Base-by-base conservation (phyloP, 2,888 invertebrate species). In the Leucophenga montana region DNA sequence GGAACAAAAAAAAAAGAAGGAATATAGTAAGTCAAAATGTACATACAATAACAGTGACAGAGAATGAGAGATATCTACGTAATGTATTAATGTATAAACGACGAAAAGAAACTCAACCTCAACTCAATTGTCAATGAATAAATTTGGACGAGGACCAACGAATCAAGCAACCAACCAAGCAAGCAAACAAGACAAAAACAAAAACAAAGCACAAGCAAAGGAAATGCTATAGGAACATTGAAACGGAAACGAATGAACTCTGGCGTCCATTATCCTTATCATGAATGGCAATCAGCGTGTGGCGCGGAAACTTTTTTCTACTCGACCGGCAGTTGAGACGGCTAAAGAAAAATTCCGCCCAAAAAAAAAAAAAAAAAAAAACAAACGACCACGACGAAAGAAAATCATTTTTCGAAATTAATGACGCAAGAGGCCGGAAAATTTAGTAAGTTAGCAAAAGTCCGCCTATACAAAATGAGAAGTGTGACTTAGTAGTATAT, bases 101-200 rank as follows among this genome's bases (percentile, higher is more conserved):
- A 39, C 39, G 61, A n/a, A 46, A 64, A 31, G 48, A 76, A 83
- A 83, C 85, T 80, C 75, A 75, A 76, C 73, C 85, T 82, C 80
- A 82, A 85, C 85, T 85, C 85, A 85, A 84, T 85, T 79, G 85
- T 84, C 85, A 85, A 85, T 85, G 85, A 85, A 85, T 85, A 85
- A 85, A 85, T 85, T 85, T 85, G 31, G 71, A 22, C 46, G 62
- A 56, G 54, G 53, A 65, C 50, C n/a, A 64, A 46, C 8, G 33
- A 76, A 64, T 8, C 27, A 39, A 46, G 44, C 59, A 68, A 65
- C 68, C 73, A 31, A 64, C 14, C 27, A 39, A 46, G 44, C 59
- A 69, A 67, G 69, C 73, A 31, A 39, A 39, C 39, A 39, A 8
- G 39, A 3, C 66, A 66, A 31, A 33, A 66, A 48, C 27, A 65